Percentiles rank a stretch among this genome's conserved stretches.
Conservation (phyloP, 2,797 vertebrate species). For the Echiichthys vipera region DNA sequence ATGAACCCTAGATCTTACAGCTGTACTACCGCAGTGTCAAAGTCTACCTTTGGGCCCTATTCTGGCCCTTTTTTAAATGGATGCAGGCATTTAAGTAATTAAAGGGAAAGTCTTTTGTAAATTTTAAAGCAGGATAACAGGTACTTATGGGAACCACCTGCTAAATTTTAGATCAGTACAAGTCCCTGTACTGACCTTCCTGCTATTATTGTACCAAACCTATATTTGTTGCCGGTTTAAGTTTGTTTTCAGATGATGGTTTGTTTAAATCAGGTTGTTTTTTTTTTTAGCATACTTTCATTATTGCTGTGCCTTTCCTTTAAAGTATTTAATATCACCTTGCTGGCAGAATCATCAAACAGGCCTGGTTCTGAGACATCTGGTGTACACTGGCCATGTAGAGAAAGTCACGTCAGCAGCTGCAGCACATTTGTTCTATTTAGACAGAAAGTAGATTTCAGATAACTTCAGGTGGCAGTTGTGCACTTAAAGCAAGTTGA, state of each 20-base stretch:
- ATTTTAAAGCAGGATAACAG: slow-evolving; percentile 13
- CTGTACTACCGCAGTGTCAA: not conserved
- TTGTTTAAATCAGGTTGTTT: not conserved
- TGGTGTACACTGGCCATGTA: not conserved
- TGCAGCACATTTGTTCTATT: no score
- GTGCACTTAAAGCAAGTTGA: not conserved
- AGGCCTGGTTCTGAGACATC: not conserved
- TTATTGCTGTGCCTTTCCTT: not conserved
- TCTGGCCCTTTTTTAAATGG: not conserved
- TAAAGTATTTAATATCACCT: not conserved
- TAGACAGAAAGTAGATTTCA: not conserved
- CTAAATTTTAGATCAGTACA: slow-evolving; percentile 13
- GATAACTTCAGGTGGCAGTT: not conserved
- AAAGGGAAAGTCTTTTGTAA: slow-evolving; percentile 2
- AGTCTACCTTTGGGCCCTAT: not conserved
- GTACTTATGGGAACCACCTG: not conserved
- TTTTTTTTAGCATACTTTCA: not conserved
- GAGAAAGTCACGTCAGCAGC: not conserved
- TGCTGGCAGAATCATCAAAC: not conserved
- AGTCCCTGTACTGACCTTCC: not conserved
- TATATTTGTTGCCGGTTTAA: not conserved
- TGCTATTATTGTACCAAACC: not conserved
- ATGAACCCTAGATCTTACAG: not conserved
- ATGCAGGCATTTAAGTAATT: slow-evolving; percentile 11
- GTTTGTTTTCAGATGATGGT: not conserved